Evolutionary conservation across 2,888 invertebrate species (phyloP), one percentile per base, ranked within the genome.

Genomic region (Copidosoma aretas): DNA sequence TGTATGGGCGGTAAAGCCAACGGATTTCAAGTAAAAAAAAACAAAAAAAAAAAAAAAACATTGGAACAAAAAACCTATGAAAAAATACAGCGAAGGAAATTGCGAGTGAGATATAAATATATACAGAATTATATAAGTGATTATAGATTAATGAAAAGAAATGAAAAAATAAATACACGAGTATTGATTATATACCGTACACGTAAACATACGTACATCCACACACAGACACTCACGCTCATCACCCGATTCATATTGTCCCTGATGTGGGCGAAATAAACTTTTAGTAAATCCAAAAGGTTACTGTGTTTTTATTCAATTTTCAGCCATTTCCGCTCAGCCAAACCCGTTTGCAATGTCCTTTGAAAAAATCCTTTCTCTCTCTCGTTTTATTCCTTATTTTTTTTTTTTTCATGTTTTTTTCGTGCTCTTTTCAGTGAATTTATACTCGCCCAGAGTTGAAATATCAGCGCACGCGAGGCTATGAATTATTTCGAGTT

Each of bases 281-380:
- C 81, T 81, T 82, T 81, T 82, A 82, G 82, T 77, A 79, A 81
- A 82, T 77, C 77, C 75, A 79, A 70, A 65, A 56, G 21, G 21
- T 51, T 32, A 32, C 32, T 52, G 32, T 19, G 49, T 49, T 39
- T 32, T 32, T 66, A 62, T 68, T 56, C 62, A 67, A 59, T 66
- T 62, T 24, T 52, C 41, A 64, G 24, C 15, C 22, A 14, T 56
- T 60, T 17, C 19, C 53, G 12, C 25, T 41, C 41, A 41, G 19
- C 32, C 32, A 32, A n/a, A 41, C 41, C 22, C 15, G 17, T 15
- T 41, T 39, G 58, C 39, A 32, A 32, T 32, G 8, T 32, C 32
- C 32, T 3, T 8, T 32, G 32, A 32, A 32, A 32, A 32, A 32
- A 32, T 5, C 8, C 32, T 32, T 32, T 8, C 32, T 32, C 32